These are phyloP conservation scores for Psittacara wagleri DNA, from an alignment of 2,113 vertebrate species.

Conservation along the genomic window DNA sequence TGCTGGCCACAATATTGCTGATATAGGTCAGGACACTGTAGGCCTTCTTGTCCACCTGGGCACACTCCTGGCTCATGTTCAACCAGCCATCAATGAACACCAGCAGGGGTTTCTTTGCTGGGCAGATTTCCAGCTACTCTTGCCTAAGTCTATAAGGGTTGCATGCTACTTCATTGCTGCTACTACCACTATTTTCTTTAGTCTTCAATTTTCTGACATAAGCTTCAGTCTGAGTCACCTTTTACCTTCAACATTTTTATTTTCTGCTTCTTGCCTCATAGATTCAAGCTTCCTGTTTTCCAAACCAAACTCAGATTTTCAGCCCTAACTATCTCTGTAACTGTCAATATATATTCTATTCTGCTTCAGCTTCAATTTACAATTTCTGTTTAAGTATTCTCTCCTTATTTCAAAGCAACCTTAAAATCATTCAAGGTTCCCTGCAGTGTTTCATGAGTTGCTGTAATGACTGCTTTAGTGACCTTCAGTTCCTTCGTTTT, in stretches of 20 bases:
- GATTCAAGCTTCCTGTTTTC: neutral
- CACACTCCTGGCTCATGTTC: neutral
- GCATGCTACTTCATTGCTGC: neutral
- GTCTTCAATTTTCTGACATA: neutral
- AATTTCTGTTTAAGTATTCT: neutral
- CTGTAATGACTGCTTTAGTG: neutral
- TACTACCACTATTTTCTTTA: neutral
- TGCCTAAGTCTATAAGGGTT: accelerated
- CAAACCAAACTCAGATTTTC: neutral
- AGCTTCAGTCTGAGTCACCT: neutral
- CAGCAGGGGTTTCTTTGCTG: neutral
- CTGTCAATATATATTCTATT: neutral
- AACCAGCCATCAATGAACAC: neutral
- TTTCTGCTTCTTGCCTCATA: neutral
- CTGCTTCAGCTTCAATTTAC: neutral
- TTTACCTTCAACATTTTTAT: neutral
- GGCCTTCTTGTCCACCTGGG: neutral
- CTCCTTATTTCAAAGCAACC: neutral
- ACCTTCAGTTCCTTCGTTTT: neutral
- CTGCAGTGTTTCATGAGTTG: neutral
- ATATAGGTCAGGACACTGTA: neutral
- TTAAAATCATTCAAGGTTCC: neutral
- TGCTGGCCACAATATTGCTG: neutral
- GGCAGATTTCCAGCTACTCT: neutral
- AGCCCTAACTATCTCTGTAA: neutral